Evolutionary conservation across 2,888 invertebrate species (phyloP), one percentile per base, ranked within the genome.

Genomic region (Acanthococcus lagerstroemiae): DNA sequence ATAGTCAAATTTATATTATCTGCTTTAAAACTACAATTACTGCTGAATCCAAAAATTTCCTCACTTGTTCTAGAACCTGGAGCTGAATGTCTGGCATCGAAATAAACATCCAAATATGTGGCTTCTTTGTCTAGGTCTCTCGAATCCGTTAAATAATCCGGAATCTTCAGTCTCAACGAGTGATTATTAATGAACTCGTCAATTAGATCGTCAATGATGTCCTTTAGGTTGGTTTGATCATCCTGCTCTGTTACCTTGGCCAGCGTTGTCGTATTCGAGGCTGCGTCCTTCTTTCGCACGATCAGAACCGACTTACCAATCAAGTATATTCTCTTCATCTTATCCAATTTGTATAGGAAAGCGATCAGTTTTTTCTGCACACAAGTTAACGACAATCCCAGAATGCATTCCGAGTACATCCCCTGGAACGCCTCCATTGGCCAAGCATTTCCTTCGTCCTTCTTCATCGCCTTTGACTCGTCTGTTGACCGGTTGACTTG

Each of bases 131-230:
- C 54, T 7, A 30, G 24, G 4, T 50, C 44, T 12, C 55, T 25
- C 9, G 26, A 48, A 30, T 65, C 67, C 12, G 50, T 44, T 19
- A 68, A 61, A 44, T 65, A 60, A n/a, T 26, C 12, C 1, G 69
- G 71, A 2, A 70, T 55, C 44, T 69, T 66, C 44, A 74, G 66
- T 37, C 74, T 68, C 37, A 84, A 73, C 0, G 81, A 77, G 68
- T 82, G 82, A 24, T 77, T 79, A 52, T 81, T 79, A 69, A 83
- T 83, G 71, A 83, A 83, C 15, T 77, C 74, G 17, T 82, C 80
- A 1, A 83, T 77, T 30, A 79, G 79, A 56, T 75, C 74, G 65
- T 83, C 82, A 44, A 83, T 81, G 70, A 77, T 66, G 12, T 65
- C 57, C 22, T 67, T 67, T 4, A 67, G 24, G 21, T 63, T 52